Conservation (phyloP, 2,797 vertebrate genomes). For the Sebastes kiyomatsui region DNA sequence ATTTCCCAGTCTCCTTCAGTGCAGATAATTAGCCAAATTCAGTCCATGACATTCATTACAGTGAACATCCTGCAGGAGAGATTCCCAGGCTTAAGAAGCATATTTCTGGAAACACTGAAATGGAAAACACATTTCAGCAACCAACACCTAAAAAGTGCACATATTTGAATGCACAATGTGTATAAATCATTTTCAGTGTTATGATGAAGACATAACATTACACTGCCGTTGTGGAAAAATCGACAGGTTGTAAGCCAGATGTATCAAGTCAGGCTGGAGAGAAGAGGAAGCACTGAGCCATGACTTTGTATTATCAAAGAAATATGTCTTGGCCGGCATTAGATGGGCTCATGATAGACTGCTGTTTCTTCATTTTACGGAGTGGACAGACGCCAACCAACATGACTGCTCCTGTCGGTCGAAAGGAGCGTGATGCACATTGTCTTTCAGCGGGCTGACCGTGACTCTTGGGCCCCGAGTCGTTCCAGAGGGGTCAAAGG, state of each 20-base stretch:
- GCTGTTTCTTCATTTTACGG: slow-evolving; percentile 55
- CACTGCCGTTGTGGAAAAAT: slow-evolving; percentile 29
- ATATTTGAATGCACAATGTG: background rate
- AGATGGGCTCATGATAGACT: slow-evolving; percentile 53
- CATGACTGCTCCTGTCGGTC: slow-evolving; percentile 51
- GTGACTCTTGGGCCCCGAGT: slow-evolving; percentile 66
- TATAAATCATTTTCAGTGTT: slow-evolving; percentile 19
- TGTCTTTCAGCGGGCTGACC: slow-evolving; percentile 74
- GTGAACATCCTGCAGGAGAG: background rate
- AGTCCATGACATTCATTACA: background rate
- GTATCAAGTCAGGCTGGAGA: slow-evolving; percentile 60
- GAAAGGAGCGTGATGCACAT: slow-evolving; percentile 68
- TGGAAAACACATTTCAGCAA: slow-evolving; percentile 14
- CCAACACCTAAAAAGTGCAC: background rate
- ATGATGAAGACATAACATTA: slow-evolving; percentile 42
- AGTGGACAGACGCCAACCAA: slow-evolving; percentile 63
- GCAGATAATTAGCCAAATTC: background rate
- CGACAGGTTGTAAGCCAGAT: slow-evolving; percentile 52
- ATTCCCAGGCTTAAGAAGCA: background rate
- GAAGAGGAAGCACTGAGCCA: slow-evolving; percentile 58
- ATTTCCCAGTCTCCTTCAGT: background rate
- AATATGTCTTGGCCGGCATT: slow-evolving; percentile 62
- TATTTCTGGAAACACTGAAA: background rate
- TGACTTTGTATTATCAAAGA: slow-evolving; percentile 73
- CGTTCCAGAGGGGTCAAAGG: slow-evolving; percentile 73